Conservation (phyloP, 2,113 vertebrate genomes). For the Larimichthys polyactis region DNA sequence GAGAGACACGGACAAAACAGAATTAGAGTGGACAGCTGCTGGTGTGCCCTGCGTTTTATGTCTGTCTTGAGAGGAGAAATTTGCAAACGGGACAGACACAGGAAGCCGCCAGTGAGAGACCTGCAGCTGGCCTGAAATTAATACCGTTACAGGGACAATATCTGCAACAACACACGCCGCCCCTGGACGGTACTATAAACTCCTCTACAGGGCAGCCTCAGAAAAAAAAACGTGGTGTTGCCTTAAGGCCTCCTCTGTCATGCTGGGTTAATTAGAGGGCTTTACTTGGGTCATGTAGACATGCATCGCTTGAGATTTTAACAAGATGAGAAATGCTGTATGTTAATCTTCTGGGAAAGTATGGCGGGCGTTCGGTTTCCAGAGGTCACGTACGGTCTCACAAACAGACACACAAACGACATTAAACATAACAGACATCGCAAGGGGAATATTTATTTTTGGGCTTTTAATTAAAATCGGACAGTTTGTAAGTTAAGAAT, state of each 20-base stretch:
- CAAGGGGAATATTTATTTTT: neutral
- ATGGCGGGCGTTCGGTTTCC: slow-evolving; percentile 28
- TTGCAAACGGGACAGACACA: slow-evolving; percentile 81
- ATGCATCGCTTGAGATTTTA: slow-evolving; percentile 61
- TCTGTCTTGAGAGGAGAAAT: slow-evolving; percentile 75
- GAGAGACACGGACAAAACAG: slow-evolving; percentile 65
- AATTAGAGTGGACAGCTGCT: slow-evolving; percentile 85
- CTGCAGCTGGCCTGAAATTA: slow-evolving; percentile 78
- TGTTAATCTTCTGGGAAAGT: slow-evolving; percentile 40
- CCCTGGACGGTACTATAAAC: slow-evolving; percentile 33
- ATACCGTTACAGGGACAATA: slow-evolving; percentile 63
- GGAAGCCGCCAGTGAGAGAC: slow-evolving; percentile 73
- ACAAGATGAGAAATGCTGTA: slow-evolving; percentile 56
- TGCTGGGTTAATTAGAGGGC: slow-evolving; percentile 59
- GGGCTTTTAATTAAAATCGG: neutral
- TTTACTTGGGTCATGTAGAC: slow-evolving; percentile 55
- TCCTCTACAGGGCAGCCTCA: slow-evolving; percentile 34
- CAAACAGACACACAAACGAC: neutral
- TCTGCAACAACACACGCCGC: slow-evolving; percentile 46
- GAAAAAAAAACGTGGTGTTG: slow-evolving; percentile 13
- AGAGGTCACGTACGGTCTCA: neutral
- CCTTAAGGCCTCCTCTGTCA: slow-evolving; percentile 58
- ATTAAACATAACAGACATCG: neutral
- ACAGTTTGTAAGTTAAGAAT: neutral
- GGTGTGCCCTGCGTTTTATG: slow-evolving; percentile 71